Conservation (phyloP, 2,113 vertebrate species). For the Scortum barcoo region DNA sequence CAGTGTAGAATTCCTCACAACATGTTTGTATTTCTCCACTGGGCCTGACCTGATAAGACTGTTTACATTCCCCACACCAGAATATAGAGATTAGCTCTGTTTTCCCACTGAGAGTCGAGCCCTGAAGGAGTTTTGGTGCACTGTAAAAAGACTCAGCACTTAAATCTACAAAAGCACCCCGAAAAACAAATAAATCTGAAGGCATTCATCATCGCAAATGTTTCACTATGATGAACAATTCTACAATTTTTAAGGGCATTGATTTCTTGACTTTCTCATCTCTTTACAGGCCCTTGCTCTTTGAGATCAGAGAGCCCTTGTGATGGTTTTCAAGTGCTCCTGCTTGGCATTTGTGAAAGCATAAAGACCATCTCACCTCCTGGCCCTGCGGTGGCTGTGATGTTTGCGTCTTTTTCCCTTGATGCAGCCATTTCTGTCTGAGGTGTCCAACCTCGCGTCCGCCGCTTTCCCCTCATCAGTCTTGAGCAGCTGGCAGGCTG, state of each 20-base stretch:
- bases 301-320: constrained; percentile 1
- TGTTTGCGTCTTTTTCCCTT: constrained; percentile 83
- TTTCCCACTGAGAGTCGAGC: constrained; percentile 35
- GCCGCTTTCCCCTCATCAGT: constrained; percentile 78
- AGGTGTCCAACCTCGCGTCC: constrained; percentile 58
- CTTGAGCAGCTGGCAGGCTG: constrained; percentile 74
- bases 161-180: constrained; percentile 35
- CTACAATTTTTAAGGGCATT: background rate
- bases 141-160: constrained; percentile 33
- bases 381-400: constrained; percentile 73
- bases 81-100: constrained; percentile 64
- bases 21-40: constrained; percentile 61
- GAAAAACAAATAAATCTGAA: constrained; percentile 30
- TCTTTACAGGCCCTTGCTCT: background rate
- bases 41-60: constrained; percentile 68
- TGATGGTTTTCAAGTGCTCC: background rate
- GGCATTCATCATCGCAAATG: constrained; percentile 16
- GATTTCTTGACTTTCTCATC: constrained; percentile 10
- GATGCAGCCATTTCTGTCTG: constrained; percentile 78
- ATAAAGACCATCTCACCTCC: constrained; percentile 82
- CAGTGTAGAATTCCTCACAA: constrained; percentile 51
- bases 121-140: constrained; percentile 44
- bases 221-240: constrained; percentile 12
- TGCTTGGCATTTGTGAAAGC: background rate
- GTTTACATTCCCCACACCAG: constrained; percentile 55